Conservation (phyloP, 2,888 invertebrate genomes). For the Saturnia pavonia region DNA sequence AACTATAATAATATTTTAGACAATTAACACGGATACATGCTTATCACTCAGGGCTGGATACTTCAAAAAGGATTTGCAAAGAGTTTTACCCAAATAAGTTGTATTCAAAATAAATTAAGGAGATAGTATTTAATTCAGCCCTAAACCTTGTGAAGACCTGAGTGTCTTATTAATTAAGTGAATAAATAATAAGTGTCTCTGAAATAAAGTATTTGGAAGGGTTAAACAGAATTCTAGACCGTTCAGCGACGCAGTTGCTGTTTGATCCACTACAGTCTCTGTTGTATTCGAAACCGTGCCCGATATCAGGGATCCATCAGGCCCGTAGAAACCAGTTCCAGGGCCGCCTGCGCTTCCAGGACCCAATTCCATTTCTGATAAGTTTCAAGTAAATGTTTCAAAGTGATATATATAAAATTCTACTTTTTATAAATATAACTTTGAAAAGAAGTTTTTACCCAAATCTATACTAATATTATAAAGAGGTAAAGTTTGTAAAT, state of each 20-base stretch:
- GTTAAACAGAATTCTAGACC: slow-evolving; percentile 31
- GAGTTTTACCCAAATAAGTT: too few relatives aligned
- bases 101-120: not conserved
- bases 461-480: too few relatives aligned
- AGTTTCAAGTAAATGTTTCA: slow-evolving; percentile 3
- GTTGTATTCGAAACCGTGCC: not conserved
- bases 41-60: too few relatives aligned
- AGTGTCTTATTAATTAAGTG: not conserved
- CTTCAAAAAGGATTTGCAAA: too few relatives aligned
- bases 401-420: not conserved
- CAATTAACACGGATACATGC: too few relatives aligned
- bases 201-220: not conserved
- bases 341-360: slow-evolving; percentile 44
- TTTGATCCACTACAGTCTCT: not conserved
- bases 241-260: slow-evolving; percentile 23
- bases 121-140: not conserved
- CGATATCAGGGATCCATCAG: slow-evolving; percentile 42
- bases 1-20: too few relatives aligned
- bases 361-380: slow-evolving; percentile 29
- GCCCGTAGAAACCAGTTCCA: slow-evolving; percentile 50
- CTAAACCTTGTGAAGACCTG: not conserved
- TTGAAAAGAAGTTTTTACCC: too few relatives aligned
- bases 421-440: too few relatives aligned
- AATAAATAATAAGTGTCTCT: not conserved
- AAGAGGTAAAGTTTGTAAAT: too few relatives aligned